A percentile compares a stretch with the other conserved stretches of the same genome.
Conservation (phyloP, 2,113 vertebrate genomes). For the Collichthys lucidus region DNA sequence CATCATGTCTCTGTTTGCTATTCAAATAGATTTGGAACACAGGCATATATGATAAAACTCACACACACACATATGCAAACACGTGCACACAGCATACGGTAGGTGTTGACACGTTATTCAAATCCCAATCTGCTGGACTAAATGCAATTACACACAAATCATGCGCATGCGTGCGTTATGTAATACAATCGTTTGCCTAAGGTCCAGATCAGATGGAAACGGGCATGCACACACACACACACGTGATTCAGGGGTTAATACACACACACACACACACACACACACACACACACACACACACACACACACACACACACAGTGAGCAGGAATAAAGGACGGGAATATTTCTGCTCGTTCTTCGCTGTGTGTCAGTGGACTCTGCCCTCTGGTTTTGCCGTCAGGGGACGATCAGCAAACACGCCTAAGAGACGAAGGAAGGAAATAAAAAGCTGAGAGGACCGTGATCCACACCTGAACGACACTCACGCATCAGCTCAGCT, state of each 20-base stretch:
- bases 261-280: background rate
- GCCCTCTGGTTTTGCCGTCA: conserved; percentile 52
- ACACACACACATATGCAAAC: background rate
- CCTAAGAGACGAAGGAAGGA: conserved; percentile 22
- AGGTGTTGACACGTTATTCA: background rate
- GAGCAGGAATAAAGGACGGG: conserved; percentile 8
- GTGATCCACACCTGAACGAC: conserved; percentile 3
- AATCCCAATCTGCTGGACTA: background rate
- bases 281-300: conserved; percentile 3
- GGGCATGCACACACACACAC: background rate
- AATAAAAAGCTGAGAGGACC: conserved; percentile 27
- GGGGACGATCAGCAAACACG: conserved; percentile 63
- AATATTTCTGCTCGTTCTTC: conserved; percentile 38
- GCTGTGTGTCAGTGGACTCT: conserved; percentile 54
- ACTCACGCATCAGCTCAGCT: background rate
- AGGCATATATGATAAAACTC: too few species aligned
- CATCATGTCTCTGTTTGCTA: too few species aligned
- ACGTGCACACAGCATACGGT: background rate
- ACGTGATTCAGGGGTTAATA: background rate
- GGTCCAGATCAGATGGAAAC: conserved; percentile 7
- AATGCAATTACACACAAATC: background rate
- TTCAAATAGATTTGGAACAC: too few species aligned
- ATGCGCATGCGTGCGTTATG: conserved; percentile 8
- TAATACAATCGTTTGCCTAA: conserved; percentile 2
- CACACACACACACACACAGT: conserved; percentile 15